Evolutionary conservation across 2,113 vertebrate species (phyloP).

Genomic region (Microcebus tavaratra): DNA sequence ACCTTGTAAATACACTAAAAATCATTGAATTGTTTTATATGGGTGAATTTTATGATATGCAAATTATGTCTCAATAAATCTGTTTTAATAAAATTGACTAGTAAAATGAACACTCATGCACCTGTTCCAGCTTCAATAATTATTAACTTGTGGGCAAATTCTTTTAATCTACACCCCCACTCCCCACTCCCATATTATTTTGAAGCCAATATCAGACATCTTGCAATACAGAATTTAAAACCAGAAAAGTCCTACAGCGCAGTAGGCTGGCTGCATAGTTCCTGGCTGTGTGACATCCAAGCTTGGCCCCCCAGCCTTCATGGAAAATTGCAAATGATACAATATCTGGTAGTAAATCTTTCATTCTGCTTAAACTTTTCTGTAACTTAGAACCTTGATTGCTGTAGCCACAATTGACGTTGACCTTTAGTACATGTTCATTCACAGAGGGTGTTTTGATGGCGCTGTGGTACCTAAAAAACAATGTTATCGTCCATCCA

Average conservation of each 20-base stretch:
- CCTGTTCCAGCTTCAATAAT: neutral
- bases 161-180: neutral
- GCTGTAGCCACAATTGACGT: neutral
- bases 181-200: neutral
- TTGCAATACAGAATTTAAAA: neutral
- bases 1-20: neutral
- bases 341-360: neutral
- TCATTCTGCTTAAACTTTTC: neutral
- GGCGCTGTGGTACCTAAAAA: neutral
- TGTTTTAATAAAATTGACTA: neutral
- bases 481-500: neutral
- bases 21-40: neutral
- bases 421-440: neutral
- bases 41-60: neutral
- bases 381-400: neutral
- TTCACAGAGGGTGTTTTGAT: neutral
- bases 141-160: neutral
- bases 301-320: neutral
- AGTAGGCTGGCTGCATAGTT: neutral
- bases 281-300: neutral
- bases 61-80: neutral
- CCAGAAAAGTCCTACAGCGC: neutral
- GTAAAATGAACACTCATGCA: neutral
- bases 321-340: neutral
- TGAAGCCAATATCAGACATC: neutral